A percentile compares a stretch with the other conserved stretches of the same genome.
These are phyloP conservation scores for Nycticebus coucang DNA, from an alignment of 2,113 vertebrate species.

Conservation along the genomic window DNA sequence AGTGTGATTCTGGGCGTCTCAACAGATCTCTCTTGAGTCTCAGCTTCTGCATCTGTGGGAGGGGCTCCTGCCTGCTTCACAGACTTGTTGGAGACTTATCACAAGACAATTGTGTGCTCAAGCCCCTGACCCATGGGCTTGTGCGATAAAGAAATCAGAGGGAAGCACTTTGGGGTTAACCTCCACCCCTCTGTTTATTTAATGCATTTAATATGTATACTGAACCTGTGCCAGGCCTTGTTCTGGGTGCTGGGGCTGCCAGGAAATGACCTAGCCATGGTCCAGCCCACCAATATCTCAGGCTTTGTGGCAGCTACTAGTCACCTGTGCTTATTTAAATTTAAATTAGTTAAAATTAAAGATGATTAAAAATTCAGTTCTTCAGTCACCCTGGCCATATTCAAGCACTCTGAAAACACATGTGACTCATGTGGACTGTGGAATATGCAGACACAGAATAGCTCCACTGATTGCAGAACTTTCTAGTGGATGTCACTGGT, in stretches of 20 bases:
- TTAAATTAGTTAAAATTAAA: not conserved
- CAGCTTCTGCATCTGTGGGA: not conserved
- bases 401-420: not conserved
- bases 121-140: not conserved
- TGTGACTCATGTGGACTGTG: not conserved
- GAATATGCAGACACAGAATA: not conserved
- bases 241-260: not conserved
- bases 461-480: not conserved
- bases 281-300: not conserved
- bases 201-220: no score
- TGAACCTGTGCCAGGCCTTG: not conserved
- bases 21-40: not conserved
- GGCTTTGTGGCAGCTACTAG: not conserved
- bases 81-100: not conserved
- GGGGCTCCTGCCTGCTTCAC: not conserved
- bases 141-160: not conserved
- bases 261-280: no score
- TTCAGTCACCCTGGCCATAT: not conserved
- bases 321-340: not conserved
- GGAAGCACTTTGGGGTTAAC: not conserved
- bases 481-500: fast-evolving
- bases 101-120: not conserved
- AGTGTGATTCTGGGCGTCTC: not conserved
- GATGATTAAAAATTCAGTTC: not conserved
- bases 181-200: not conserved